Conservation (phyloP, 1,140 invertebrate genomes). For the Ctenoplectra terminalis region DNA sequence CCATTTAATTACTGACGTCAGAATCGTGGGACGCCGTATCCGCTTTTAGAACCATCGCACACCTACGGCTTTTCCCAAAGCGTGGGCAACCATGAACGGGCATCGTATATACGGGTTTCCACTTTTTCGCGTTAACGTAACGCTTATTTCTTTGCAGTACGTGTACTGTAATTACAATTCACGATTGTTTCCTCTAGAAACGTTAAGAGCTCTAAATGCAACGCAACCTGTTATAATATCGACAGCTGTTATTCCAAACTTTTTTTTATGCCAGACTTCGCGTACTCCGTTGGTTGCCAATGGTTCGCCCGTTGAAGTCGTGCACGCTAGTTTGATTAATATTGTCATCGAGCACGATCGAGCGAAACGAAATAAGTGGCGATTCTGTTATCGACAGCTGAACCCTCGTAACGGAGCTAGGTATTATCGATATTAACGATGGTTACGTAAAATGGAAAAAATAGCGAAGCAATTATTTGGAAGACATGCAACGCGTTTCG, state of each 20-base stretch:
- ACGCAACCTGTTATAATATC: neutral
- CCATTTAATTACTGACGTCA: conserved; percentile 52
- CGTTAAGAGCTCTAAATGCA: too few relatives aligned
- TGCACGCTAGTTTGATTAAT: conserved; percentile 2
- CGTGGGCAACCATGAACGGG: neutral
- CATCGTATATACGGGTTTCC: neutral
- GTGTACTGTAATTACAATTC: too few relatives aligned
- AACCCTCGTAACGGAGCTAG: too few relatives aligned
- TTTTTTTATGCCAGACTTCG: neutral
- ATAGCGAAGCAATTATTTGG: neutral
- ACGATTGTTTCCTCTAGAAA: too few relatives aligned
- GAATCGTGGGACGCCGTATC: neutral
- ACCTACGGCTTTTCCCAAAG: neutral
- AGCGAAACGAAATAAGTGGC: conserved; percentile 1
- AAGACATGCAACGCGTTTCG: neutral
- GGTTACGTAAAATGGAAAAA: neutral
- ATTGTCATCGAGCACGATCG: conserved; percentile 12
- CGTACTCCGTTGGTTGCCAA: neutral
- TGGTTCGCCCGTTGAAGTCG: neutral
- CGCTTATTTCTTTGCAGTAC: too few relatives aligned
- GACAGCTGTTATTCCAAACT: neutral
- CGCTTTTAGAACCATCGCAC: neutral
- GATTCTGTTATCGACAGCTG: conserved; percentile 16
- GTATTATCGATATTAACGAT: conserved; percentile 6
- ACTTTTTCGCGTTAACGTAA: too few relatives aligned